These are phyloP conservation scores for Pseudorhiza aurosa DNA, from an alignment of 30 jellyfish, hydroid and myxozoan species.

Conservation along the genomic window DNA sequence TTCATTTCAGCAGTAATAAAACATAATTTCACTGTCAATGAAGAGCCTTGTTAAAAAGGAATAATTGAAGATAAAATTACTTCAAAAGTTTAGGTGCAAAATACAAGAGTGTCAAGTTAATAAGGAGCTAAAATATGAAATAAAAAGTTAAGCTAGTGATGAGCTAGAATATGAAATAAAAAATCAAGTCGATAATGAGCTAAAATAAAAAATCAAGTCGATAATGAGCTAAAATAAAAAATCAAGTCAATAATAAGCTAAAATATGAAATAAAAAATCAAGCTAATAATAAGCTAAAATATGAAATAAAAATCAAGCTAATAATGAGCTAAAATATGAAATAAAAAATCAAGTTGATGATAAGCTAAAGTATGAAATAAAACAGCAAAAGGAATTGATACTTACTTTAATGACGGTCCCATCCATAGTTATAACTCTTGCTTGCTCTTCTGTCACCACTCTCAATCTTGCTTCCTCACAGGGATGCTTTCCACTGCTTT, in stretches of 20 bases:
- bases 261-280: neutral
- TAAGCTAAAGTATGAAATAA: neutral
- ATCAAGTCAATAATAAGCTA: neutral
- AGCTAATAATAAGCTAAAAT: neutral
- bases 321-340: neutral
- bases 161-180: neutral
- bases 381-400: neutral
- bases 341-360: too few relatives aligned
- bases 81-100: too few relatives aligned
- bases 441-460: conserved; percentile 14
- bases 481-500: neutral
- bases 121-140: neutral
- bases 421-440: conserved; percentile 58
- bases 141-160: neutral
- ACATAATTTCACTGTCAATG: too few relatives aligned
- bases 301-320: too few relatives aligned
- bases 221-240: neutral
- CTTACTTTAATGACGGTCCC: conserved; percentile 84
- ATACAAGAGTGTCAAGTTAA: too few relatives aligned
- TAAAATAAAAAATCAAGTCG: too few relatives aligned
- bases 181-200: neutral
- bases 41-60: too few relatives aligned
- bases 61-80: too few relatives aligned
- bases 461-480: conserved; percentile 4
- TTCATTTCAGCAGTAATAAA: too few relatives aligned